Evolutionary conservation across 1,140 invertebrate genomes (phyloP), one percentile per base, ranked within the genome.

Genomic region (Tribolium castaneum): DNA sequence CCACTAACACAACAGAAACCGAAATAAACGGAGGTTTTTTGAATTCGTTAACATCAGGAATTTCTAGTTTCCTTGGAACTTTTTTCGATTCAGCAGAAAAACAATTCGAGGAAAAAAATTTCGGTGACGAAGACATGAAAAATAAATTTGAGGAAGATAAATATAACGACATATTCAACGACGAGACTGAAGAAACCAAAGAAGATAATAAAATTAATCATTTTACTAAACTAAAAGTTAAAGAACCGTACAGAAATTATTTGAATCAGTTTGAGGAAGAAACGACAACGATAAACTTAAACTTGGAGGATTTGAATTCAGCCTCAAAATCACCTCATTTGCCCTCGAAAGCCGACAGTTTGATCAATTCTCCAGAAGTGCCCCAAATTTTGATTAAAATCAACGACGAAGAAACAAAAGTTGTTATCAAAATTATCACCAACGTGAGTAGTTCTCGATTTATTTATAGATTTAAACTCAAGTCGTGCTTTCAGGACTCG

Each of bases 401-500:
- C 39, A 45, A 10, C 39, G n/a, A 45, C 9, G 2, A 45, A n/a
- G 39, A n/a, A 45, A n/a, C n/a, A 9, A 45, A 45, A 45, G 7
- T n/a, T 45, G 7, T 10, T 9, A 9, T 45, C n/a, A 45, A 9
- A 45, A 45, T 9, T 9, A n/a, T 45, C 39, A 45, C 39, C 5
- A 45, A 45, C 39, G 39, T 45, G 9, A n/a, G 7, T 9, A 45
- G 9, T 6, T 30, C 5, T 30, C 25, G 25, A 30, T 30, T 30
- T 30, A 30, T 30, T 30, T 30, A 30, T 30, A 30, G 25, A 30
- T 30, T 30, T 30, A 30, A 5, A 5, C 25, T 30, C 25, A 13
- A 30, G 19, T 45, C 0, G 12, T 59, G 7, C 56, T 81, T 81
- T 70, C 62, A 81, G 80, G 45, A 75, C 14, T 51, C 66, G 5